phyloP scores from a whole-genome alignment of 2,888 invertebrate species.

The Piscicola geometra region DNA sequence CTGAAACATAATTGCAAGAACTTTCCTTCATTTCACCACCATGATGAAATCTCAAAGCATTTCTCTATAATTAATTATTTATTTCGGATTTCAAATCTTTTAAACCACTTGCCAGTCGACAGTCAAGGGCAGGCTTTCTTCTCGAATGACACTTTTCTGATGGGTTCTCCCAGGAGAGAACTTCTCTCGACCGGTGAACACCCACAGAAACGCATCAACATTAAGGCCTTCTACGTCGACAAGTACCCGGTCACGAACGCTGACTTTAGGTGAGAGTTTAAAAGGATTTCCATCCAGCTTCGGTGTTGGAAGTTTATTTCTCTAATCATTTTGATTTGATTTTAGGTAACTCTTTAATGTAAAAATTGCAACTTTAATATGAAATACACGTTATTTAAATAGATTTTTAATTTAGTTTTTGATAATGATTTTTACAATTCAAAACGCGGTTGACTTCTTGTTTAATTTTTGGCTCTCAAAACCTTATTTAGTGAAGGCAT shows the following conservation, averaged over 20 bases:
- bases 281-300: too few relatives aligned
- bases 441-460: too few relatives aligned
- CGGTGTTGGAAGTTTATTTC: background rate
- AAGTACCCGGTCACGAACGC: constrained; percentile 52
- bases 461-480: too few relatives aligned
- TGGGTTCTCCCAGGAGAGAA: constrained; percentile 50
- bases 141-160: constrained; percentile 44
- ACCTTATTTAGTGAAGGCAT: too few relatives aligned
- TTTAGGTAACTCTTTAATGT: background rate
- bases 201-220: constrained; percentile 47
- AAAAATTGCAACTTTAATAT: background rate
- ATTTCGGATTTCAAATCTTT: too few relatives aligned
- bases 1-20: too few relatives aligned
- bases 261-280: constrained; percentile 51
- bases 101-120: background rate
- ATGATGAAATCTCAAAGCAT: too few relatives aligned
- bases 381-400: too few relatives aligned
- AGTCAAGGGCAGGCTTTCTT: constrained; percentile 27
- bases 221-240: constrained; percentile 52
- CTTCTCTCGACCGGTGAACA: constrained; percentile 52
- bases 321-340: background rate
- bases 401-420: too few relatives aligned
- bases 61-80: too few relatives aligned
- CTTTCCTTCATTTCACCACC: too few relatives aligned
- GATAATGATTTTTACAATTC: too few relatives aligned